Base-by-base conservation (phyloP, 1,140 invertebrate genomes). In the Trichonephila clavipes region DNA sequence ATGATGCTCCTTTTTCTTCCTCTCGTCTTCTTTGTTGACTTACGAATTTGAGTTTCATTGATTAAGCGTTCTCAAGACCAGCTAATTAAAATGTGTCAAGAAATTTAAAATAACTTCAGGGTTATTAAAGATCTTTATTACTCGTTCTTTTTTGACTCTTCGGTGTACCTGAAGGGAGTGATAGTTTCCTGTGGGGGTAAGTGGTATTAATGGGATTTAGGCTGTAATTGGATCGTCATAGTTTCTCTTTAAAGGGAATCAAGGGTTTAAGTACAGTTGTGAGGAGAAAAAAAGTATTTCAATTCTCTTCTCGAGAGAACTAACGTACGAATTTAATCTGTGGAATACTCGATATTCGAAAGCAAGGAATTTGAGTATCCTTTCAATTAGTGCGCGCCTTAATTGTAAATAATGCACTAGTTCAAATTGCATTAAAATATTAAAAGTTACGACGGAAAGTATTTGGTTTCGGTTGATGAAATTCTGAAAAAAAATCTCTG, bases 121-220 rank as follows among this genome's bases (percentile, higher is more conserved):
- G 81, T 59, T 86, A 86, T 86, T 86, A 86, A n/a, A 58, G 24
- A 16, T 86, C n/a, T 86, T n/a, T 59, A 86, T 86, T n/a, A 86
- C 16, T 59, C 14, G 21, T 1, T 2, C 24, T 72, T 24, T 72
- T 34, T 34, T 7, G 24, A 24, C 24, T 72, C 66, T 34, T 34
- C 4, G 21, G 66, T 72, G 14, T 24, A 64, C 24, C 66, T 72
- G 24, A 10, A 24, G 24, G 66, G 24, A n/a, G 24, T 12, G 66
- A 12, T 12, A 24, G 24, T 24, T 72, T 12, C 7, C 66, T 24
- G 4, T 14, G 66, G 24, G 24, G n/a, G 24, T 24, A 72, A 72
- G 66, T 72, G 66, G 24, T 72, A 72, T 24, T 24, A 72, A 14
- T 72, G 66, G 66, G 66, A 24, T 72, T 34, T 72, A 8, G 66